phyloP scores from a whole-genome alignment of 2,888 invertebrate species.

The Strigamia maritima region DNA sequence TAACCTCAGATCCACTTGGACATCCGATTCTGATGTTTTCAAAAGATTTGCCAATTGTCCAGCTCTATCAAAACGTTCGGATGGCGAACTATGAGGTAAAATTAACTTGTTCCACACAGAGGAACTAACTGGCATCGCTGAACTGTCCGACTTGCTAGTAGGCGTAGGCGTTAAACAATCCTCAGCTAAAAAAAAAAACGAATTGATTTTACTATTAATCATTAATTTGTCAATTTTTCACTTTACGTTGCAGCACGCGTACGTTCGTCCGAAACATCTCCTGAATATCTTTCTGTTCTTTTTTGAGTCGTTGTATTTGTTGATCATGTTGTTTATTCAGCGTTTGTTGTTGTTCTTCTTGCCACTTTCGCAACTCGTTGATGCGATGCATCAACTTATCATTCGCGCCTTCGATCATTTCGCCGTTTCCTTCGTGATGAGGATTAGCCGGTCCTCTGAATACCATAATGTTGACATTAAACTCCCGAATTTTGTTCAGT shows the following conservation, averaged over 20 bases:
- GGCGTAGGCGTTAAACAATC: neutral
- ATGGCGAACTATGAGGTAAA: neutral
- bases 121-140: neutral
- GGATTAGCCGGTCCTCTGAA: neutral
- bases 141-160: neutral
- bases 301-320: neutral
- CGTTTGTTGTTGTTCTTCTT: neutral
- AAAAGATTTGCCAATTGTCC: neutral
- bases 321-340: neutral
- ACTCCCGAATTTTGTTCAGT: neutral
- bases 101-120: neutral
- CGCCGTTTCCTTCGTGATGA: neutral
- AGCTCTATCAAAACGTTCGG: neutral
- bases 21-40: too few relatives aligned
- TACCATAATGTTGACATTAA: neutral
- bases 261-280: neutral
- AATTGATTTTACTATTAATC: neutral
- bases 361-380: neutral
- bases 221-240: neutral
- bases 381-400: neutral
- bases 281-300: neutral
- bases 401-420: neutral
- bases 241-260: neutral
- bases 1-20: too few relatives aligned
- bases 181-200: neutral